Evolutionary conservation across 2,797 vertebrate species (phyloP).

Genomic region (Arrhamphus sclerolepis): DNA sequence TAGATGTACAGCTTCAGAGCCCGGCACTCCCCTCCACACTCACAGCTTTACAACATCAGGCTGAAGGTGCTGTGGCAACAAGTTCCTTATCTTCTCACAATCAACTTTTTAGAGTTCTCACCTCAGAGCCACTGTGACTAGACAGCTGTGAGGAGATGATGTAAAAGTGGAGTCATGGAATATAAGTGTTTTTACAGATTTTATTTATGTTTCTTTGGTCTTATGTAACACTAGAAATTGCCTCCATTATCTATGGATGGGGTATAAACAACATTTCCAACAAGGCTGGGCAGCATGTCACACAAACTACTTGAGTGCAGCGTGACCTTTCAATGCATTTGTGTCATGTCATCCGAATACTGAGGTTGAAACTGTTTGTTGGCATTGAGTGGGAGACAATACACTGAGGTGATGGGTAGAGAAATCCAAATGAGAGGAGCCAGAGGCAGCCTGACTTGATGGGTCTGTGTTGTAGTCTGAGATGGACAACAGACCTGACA

Average conservation of each 20-base stretch:
- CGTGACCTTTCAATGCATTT: neutral
- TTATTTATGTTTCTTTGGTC: neutral
- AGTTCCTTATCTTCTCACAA: neutral
- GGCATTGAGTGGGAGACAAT: conserved; percentile 2
- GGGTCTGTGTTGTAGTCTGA: neutral
- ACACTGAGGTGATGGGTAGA: conserved; percentile 1
- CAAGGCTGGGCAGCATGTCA: neutral
- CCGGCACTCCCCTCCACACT: neutral
- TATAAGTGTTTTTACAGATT: neutral
- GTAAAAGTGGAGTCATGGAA: neutral
- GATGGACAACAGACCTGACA: neutral
- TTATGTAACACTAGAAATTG: neutral
- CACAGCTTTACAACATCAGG: too few species aligned
- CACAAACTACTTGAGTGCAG: neutral
- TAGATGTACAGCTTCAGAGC: neutral
- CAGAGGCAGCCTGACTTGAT: neutral
- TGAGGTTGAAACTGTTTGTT: neutral
- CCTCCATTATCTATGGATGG: neutral
- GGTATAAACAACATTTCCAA: neutral
- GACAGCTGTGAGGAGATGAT: neutral
- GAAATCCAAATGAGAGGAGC: neutral
- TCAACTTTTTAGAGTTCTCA: neutral
- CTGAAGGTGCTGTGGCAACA: too few species aligned
- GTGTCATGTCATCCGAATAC: neutral
- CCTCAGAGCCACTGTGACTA: neutral